Evolutionary conservation across 2,888 invertebrate species (phyloP).

Genomic region (Drosophila formosana): DNA sequence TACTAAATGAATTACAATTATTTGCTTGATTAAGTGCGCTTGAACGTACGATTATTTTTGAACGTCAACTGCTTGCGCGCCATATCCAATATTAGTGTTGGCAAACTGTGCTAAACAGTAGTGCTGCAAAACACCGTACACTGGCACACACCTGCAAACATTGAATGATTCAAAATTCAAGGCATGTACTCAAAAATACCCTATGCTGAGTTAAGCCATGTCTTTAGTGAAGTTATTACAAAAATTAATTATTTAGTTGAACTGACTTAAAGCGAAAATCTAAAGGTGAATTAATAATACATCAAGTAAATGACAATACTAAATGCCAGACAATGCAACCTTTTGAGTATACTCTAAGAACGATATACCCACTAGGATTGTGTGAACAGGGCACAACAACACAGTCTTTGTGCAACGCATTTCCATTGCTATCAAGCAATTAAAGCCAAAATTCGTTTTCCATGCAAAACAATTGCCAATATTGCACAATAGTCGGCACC

Average conservation of each 20-base stretch:
- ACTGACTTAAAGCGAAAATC: neutral
- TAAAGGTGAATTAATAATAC: neutral
- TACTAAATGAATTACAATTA: neutral
- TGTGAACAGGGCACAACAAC: conserved; percentile 42
- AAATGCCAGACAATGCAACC: neutral
- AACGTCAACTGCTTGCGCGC: conserved; percentile 13
- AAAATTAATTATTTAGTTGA: neutral
- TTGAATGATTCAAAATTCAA: neutral
- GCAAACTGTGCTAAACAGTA: neutral
- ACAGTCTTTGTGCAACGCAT: conserved; percentile 63
- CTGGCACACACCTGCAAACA: conserved; percentile 52
- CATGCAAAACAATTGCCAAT: conserved; percentile 39
- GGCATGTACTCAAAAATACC: conserved; percentile 23
- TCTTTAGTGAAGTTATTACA: neutral
- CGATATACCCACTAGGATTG: conserved; percentile 23
- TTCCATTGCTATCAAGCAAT: conserved; percentile 47
- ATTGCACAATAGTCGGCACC: conserved; percentile 28
- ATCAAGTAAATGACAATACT: neutral
- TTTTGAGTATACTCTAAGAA: neutral
- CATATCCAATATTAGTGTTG: conserved; percentile 29
- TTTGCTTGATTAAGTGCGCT: neutral
- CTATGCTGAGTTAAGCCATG: neutral
- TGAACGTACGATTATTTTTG: neutral
- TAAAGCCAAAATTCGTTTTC: conserved; percentile 51
- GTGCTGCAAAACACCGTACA: conserved; percentile 35